Evolutionary conservation across 2,113 vertebrate genomes (phyloP).

Genomic region (Piliocolobus tephrosceles): DNA sequence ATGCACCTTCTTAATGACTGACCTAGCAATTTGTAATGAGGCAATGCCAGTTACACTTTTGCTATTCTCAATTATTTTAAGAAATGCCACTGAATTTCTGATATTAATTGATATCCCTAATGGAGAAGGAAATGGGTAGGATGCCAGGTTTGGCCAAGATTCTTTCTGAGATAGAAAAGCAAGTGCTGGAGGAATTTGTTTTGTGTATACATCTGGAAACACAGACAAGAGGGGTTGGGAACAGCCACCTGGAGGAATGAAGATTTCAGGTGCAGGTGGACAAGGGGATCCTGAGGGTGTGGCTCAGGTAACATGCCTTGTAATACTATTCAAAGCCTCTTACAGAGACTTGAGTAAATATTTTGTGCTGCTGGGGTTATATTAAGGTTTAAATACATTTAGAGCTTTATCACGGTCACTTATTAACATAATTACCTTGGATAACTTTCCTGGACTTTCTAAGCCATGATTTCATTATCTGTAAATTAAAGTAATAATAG

Average conservation of each 20-base stretch:
- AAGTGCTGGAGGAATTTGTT: not conserved
- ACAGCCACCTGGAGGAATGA: not conserved
- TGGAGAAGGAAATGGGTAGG: not conserved
- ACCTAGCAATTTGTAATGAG: not conserved
- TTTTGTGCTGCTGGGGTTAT: not conserved
- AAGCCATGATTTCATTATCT: not conserved
- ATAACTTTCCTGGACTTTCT: not conserved
- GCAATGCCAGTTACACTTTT: not conserved
- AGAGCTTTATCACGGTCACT: not conserved
- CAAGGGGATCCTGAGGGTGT: not conserved
- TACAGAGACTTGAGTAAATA: not conserved
- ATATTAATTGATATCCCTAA: not conserved
- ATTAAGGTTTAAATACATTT: not conserved
- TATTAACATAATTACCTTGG: not conserved
- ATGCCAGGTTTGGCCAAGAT: not conserved
- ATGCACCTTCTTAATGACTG: not conserved
- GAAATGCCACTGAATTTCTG: not conserved
- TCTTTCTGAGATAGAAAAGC: not conserved
- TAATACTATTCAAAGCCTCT: not conserved
- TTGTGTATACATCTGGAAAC: not conserved
- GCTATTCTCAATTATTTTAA: conserved; percentile 34
- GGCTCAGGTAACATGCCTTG: not conserved
- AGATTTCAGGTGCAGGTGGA: not conserved
- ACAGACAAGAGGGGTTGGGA: not conserved
- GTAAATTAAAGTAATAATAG: not conserved